Conservation (phyloP, 2,113 vertebrate genomes). For the Dromiciops gliroides region DNA sequence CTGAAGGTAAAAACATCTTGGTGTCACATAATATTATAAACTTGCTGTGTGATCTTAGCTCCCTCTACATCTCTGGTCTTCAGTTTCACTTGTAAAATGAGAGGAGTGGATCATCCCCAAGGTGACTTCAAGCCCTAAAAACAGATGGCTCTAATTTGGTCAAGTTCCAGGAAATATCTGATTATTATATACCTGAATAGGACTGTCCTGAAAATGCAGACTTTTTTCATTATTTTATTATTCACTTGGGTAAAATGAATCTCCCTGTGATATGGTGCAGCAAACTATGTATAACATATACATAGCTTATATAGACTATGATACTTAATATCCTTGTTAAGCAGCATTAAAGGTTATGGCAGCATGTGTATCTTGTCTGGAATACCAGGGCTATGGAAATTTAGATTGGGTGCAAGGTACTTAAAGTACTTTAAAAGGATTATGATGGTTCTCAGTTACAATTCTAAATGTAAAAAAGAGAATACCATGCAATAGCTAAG, state of each 20-base stretch:
- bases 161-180: not conserved
- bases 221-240: not conserved
- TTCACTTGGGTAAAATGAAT: not conserved
- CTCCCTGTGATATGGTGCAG: fast-evolving
- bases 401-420: not conserved
- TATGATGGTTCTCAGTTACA: not conserved
- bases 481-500: not conserved
- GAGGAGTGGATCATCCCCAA: not conserved
- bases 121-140: not conserved
- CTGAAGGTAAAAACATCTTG: not conserved
- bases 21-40: not conserved
- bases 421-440: slow-evolving; percentile 4
- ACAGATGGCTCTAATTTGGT: not conserved
- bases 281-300: fast-evolving
- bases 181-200: not conserved
- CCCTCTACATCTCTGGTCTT: not conserved
- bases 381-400: not conserved
- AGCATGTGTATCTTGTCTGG: not conserved
- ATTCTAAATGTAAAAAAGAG: slow-evolving; percentile 21
- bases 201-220: not conserved
- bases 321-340: not conserved
- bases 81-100: not conserved
- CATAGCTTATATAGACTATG: not conserved
- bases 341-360: not conserved
- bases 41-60: not conserved